Conservation (phyloP, 2,113 vertebrate genomes). For the Rhabdornis inornatus region DNA sequence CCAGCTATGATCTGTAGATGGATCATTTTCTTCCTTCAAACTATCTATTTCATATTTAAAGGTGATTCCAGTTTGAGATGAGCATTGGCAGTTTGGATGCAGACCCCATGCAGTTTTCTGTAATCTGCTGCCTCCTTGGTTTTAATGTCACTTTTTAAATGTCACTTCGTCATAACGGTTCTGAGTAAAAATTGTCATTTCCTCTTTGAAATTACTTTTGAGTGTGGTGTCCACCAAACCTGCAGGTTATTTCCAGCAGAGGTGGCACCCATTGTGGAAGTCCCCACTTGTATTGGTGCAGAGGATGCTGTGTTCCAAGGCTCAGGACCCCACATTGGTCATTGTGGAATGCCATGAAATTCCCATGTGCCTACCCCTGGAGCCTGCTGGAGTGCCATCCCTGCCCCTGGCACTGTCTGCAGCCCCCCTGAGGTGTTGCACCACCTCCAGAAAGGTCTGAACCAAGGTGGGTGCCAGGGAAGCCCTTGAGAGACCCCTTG, state of each 20-base stretch:
- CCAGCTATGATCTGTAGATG: background rate
- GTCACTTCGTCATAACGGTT: background rate
- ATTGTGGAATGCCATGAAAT: background rate
- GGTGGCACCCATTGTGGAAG: background rate
- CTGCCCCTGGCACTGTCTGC: background rate
- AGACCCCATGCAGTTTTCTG: background rate
- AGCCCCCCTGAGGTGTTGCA: rapidly evolving
- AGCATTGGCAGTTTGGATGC: background rate
- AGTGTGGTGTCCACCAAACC: background rate
- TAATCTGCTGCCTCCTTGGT: no score
- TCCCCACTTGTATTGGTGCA: rapidly evolving
- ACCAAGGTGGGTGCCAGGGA: rapidly evolving
- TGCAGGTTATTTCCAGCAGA: background rate
- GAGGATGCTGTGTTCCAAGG: background rate
- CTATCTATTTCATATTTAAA: rapidly evolving
- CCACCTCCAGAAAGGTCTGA: rapidly evolving
- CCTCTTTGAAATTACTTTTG: background rate
- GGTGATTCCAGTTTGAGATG: background rate
- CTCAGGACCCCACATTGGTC: rapidly evolving
- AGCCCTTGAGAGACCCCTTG: background rate
- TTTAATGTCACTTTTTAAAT: background rate
- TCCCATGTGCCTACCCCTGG: rapidly evolving
- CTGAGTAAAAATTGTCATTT: background rate
- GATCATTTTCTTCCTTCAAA: background rate
- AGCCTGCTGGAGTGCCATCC: background rate